These are phyloP conservation scores for Dipodomys ordii DNA, from an alignment of 2,113 vertebrate genomes.

Conservation along the genomic window DNA sequence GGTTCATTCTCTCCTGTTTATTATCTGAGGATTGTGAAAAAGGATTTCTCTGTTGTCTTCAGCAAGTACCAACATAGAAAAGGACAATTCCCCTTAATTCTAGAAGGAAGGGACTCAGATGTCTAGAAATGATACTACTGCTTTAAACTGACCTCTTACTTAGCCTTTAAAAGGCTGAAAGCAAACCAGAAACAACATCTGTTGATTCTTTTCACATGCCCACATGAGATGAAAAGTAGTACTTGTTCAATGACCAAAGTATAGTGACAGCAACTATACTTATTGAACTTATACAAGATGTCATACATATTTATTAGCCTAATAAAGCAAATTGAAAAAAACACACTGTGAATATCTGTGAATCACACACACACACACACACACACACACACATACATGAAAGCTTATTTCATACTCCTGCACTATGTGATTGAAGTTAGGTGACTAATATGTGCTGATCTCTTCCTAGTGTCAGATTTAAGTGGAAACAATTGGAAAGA, in stretches of 20 bases:
- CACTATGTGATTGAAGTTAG: background rate
- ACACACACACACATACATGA: background rate
- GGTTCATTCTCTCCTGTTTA: background rate
- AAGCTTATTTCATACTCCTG: constrained; percentile 12
- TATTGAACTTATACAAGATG: background rate
- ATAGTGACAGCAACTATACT: background rate
- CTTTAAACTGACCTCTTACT: constrained; percentile 5
- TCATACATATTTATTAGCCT: background rate
- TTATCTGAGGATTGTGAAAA: background rate
- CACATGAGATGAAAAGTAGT: background rate
- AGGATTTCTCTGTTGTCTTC: constrained; percentile 17
- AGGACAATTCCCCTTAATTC: background rate
- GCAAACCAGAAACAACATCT: constrained; percentile 22
- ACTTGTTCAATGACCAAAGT: background rate
- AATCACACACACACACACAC: background rate
- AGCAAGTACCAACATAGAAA: background rate
- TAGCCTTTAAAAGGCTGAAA: background rate
- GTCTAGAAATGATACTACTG: background rate
- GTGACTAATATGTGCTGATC: background rate
- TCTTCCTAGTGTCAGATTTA: background rate
- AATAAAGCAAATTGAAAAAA: constrained; percentile 5
- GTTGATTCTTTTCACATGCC: background rate
- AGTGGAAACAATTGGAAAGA: background rate
- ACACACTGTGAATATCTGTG: background rate
- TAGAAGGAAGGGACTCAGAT: background rate